Conservation (phyloP, 2,888 invertebrate species). For the Sphaerophoria rueppellii region DNA sequence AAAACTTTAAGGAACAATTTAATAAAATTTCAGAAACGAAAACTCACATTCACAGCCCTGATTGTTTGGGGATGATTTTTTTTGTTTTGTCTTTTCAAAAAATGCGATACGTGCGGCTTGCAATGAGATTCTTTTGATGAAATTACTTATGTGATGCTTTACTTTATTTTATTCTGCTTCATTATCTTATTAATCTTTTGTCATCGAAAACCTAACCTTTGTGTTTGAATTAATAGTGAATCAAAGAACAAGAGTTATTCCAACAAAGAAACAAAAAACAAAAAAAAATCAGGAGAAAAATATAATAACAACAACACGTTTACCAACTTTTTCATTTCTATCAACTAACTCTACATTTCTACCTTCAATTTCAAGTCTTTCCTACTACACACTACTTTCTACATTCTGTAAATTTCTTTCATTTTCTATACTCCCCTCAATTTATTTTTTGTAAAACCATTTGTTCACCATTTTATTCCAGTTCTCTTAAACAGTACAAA, state of each 20-base stretch:
- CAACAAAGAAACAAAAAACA: slow-evolving; percentile 4
- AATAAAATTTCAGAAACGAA: background rate
- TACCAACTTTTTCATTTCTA: slow-evolving; percentile 59
- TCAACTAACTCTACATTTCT: slow-evolving; percentile 54
- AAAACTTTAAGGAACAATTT: background rate
- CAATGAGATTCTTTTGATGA: slow-evolving; percentile 14
- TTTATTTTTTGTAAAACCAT: slow-evolving; percentile 19
- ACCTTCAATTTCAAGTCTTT: slow-evolving; percentile 25
- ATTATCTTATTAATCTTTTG: background rate
- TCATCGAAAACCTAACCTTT: background rate
- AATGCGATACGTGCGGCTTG: slow-evolving; percentile 1
- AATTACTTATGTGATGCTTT: slow-evolving; percentile 10
- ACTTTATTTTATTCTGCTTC: background rate
- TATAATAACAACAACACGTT: slow-evolving; percentile 43
- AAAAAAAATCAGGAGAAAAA: slow-evolving; percentile 37
- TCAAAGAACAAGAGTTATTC: no score
- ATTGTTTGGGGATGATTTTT: slow-evolving; percentile 6
- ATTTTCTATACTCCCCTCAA: background rate
- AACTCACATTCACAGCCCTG: slow-evolving; percentile 28
- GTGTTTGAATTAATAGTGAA: background rate
- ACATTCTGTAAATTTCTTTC: slow-evolving; percentile 10
- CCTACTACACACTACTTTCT: slow-evolving; percentile 44
- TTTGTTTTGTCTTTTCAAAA: background rate
- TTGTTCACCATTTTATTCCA: slow-evolving; percentile 42
- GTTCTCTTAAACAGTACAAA: slow-evolving; percentile 57